These are phyloP conservation scores for Pipistrellus nathusii DNA, from an alignment of 2,797 vertebrate species.

Conservation along the genomic window DNA sequence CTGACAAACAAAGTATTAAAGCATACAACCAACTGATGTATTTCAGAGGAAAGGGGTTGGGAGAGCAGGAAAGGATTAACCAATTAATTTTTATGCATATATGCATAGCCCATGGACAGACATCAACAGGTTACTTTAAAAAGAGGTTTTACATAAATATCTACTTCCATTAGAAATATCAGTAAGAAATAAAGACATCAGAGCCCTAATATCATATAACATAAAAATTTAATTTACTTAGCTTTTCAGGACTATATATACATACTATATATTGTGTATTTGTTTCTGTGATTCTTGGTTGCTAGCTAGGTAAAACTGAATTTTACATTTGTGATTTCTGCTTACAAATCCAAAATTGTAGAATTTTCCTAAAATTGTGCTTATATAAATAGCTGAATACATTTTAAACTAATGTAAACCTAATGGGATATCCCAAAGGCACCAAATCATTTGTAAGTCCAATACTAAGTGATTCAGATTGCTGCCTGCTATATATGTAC, in stretches of 20 bases:
- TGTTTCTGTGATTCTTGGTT: slow-evolving; percentile 30
- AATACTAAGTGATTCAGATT: slow-evolving; percentile 30
- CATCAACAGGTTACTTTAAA: slow-evolving; percentile 16
- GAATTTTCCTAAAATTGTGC: slow-evolving; percentile 44
- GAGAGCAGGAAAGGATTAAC: too few species aligned
- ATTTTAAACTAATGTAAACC: slow-evolving; percentile 48
- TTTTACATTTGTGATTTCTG: slow-evolving; percentile 13
- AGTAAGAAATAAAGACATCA: neutral
- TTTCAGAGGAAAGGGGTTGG: too few species aligned
- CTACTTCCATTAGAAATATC: neutral
- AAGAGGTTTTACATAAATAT: slow-evolving; percentile 49
- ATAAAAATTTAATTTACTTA: neutral
- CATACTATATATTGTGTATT: neutral
- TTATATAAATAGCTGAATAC: neutral
- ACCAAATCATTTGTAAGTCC: slow-evolving; percentile 60
- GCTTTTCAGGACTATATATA: neutral
- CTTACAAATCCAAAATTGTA: slow-evolving; percentile 19
- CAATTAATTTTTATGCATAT: too few species aligned
- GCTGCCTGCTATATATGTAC: neutral
- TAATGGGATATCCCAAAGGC: neutral
- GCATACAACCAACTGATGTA: too few species aligned
- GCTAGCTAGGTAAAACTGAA: neutral
- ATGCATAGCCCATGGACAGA: neutral
- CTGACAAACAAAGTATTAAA: too few species aligned
- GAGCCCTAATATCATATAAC: neutral